These are phyloP conservation scores for Panagrolaimus sp. DNA, from an alignment of 1,140 invertebrate genomes.

Conservation along the genomic window DNA sequence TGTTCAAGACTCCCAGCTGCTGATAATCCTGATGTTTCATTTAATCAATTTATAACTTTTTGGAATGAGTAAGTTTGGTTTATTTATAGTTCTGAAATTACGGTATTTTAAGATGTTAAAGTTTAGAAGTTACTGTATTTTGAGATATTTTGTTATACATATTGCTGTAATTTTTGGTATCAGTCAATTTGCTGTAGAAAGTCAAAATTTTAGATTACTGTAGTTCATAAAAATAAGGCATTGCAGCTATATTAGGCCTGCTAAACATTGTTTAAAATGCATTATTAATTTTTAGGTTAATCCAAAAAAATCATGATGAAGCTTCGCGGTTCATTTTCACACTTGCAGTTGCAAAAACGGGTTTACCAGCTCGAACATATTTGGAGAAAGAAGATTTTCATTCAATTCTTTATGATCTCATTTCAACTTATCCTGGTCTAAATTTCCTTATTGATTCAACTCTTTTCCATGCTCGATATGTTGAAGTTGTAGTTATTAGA, in stretches of 20 bases:
- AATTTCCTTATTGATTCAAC: conserved; percentile 91
- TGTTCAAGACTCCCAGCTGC: conserved; percentile 21
- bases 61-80: too few species aligned
- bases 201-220: too few species aligned
- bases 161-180: too few species aligned
- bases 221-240: too few species aligned
- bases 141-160: too few species aligned
- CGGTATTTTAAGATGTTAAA: too few species aligned
- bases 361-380: conserved; percentile 59
- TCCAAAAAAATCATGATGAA: conserved; percentile 69
- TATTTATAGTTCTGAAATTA: too few species aligned
- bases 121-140: too few species aligned
- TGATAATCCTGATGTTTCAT: conserved; percentile 12
- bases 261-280: too few species aligned
- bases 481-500: conserved; percentile 71
- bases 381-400: conserved; percentile 74
- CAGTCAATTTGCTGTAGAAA: too few species aligned
- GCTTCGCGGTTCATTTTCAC: conserved; percentile 83
- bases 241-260: too few species aligned
- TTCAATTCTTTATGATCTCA: conserved; percentile 82
- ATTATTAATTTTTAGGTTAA: too few species aligned
- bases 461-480: conserved; percentile 94
- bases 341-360: conserved; percentile 61
- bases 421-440: conserved; percentile 96
- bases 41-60: conserved; percentile 19